Evolutionary conservation across 1,140 invertebrate genomes (phyloP), one percentile per base, ranked within the genome.

Genomic region (Neuroterus valhalla): DNA sequence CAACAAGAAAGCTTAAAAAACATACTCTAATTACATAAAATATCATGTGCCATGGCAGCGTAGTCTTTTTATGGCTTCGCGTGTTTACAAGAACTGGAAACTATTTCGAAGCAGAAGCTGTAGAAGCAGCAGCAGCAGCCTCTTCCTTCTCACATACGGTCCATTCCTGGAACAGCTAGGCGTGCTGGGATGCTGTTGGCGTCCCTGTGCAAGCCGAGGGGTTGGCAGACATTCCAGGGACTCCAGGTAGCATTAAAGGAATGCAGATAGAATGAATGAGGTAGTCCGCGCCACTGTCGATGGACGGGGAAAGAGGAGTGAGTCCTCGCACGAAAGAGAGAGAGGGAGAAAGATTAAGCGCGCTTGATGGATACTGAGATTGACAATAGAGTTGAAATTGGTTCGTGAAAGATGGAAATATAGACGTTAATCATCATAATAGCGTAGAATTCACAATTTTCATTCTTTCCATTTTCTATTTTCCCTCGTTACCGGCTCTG

Each of bases 241-340:
- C 79, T 82, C 85, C 87, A 88, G 87, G 87, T 88, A 87, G 87
- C 86, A 84, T 83, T 78, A 81, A 79, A 82, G 87, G 87, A 89
- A 89, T 89, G 87, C 82, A 89, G 87, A 88, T 88, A 81, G 85
- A 83, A 87, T 89, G 87, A 89, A 89, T 89, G 87, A 88, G 85
- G 85, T 85, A 83, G 86, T 86, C 84, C 86, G 78, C 81, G 84
- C 82, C 84, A 82, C 81, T 81, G 81, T 79, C 84, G 84, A 71
- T 72, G 43, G 70, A 72, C 46, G 72, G 75, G 55, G 31, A 46
- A 68, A 46, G 69, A 71, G 71, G 66, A 82, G 76, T 70, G 76
- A 80, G 76, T 78, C 76, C 62, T 71, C 72, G 62, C 52, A 48
- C 70, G 55, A 50, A 72, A 66, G 70, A 14, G 50, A 50, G 48